These are phyloP conservation scores for Amblyteles armatorius DNA, from an alignment of 2,888 invertebrate species.

Conservation along the genomic window DNA sequence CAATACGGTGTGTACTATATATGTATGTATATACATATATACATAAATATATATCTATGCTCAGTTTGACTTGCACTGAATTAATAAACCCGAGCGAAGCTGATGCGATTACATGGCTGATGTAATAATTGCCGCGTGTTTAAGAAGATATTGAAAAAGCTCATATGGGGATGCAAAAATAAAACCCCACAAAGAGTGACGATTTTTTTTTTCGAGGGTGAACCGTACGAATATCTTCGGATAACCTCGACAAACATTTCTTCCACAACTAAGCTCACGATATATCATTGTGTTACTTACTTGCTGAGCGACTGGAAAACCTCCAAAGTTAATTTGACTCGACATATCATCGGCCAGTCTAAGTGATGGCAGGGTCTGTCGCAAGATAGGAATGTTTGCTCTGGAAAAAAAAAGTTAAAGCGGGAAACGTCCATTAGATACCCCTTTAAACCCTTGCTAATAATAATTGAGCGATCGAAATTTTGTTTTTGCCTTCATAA, in stretches of 20 bases:
- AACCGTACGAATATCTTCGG: too few relatives aligned
- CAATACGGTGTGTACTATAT: constrained; percentile 5
- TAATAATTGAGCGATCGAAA: too few relatives aligned
- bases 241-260: too few relatives aligned
- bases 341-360: constrained; percentile 93
- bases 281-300: constrained; percentile 84
- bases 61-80: neutral
- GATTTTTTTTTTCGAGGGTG: too few relatives aligned
- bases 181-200: too few relatives aligned
- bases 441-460: neutral
- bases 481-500: too few relatives aligned
- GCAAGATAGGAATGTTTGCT: constrained; percentile 90
- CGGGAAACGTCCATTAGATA: neutral
- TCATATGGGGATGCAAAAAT: too few relatives aligned
- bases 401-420: constrained; percentile 85
- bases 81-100: constrained; percentile 34
- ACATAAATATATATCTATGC: neutral
- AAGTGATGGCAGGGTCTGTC: constrained; percentile 91
- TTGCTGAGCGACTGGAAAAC: constrained; percentile 90
- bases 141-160: neutral
- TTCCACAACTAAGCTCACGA: neutral
- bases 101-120: constrained; percentile 66
- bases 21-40: neutral
- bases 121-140: constrained; percentile 55
- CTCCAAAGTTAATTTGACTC: constrained; percentile 91